Base-by-base conservation (phyloP, 2,113 vertebrate species). In the Mirounga angustirostris region DNA sequence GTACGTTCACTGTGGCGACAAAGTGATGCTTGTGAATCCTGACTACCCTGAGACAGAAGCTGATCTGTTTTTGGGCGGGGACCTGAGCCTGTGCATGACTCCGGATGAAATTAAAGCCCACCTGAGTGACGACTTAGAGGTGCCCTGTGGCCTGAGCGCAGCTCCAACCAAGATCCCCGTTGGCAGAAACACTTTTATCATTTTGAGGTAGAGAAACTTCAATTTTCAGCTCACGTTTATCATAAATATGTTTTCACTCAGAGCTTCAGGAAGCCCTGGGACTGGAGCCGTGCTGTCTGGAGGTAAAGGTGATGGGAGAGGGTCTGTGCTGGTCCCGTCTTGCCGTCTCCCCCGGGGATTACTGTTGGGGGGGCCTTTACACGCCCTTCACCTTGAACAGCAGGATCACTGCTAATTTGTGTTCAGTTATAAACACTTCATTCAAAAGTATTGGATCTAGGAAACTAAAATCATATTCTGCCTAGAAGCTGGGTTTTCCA, bases 1-100 rank as follows among this genome's bases (percentile, higher is more conserved):
- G 2, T 93, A 90, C 1, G 18, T 99, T 97, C 99, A 99, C 97
- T 99, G 99, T 76, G 99, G 99, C 12, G 99, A 99, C 96, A 98
- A 97, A 0, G 99, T 99, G 97, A 99, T 99, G 98, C 97, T 99
- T 24, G 59, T 99, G 96, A 99, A 99, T 91, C 98, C 93, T 0
- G n/a, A 7, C 6, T 82, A 89, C 4, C 1, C 92, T 2, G 12
- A 26, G 0, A 3, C 0, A 26, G 85, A 98, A 6, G 84, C 26
- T 1, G 5, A 19, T 0, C 26, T 95, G 33, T 89, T 91, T 3
- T 28, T 40, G 4, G 1, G 92, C 0, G 95, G 98, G 0, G 61
- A 97, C 50, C 98, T 98, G 28, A 97, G 99, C 4, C 63, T 99
- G 71, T 98, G 99, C 40, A 92, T 99, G 8, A 98, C 99, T 8